Conservation (phyloP, 2,888 invertebrate genomes). For the Thereva nobilitata region DNA sequence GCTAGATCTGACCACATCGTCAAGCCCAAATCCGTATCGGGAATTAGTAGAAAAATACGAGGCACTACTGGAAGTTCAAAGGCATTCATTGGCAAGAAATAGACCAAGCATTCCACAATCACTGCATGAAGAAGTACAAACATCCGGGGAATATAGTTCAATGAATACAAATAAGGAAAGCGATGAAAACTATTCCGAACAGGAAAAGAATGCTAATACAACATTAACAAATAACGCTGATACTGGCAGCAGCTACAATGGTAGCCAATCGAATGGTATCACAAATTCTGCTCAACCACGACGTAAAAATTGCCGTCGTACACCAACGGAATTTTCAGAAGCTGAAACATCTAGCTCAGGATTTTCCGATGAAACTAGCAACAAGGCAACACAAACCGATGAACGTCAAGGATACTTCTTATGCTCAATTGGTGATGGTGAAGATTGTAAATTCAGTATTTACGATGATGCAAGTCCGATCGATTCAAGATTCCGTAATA, state of each 20-base stretch:
- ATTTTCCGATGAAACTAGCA: conserved; percentile 82
- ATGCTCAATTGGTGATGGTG: conserved; percentile 83
- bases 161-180: conserved; percentile 65
- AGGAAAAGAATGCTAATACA: conserved; percentile 40
- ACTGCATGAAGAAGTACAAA: conserved; percentile 69
- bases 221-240: conserved; percentile 37
- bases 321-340: conserved; percentile 82
- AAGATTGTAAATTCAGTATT: conserved; percentile 83
- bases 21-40: conserved; percentile 70
- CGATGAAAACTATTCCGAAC: conserved; percentile 42
- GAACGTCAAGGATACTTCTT: conserved; percentile 78
- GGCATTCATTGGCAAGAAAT: conserved; percentile 64
- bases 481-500: conserved; percentile 79
- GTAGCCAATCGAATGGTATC: conserved; percentile 57
- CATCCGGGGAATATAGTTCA: conserved; percentile 72
- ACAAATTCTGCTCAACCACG: conserved; percentile 43
- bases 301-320: conserved; percentile 68
- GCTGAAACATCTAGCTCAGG: conserved; percentile 85
- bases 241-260: conserved; percentile 53
- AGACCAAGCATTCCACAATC: conserved; percentile 56
- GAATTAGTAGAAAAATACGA: conserved; percentile 85
- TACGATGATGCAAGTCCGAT: conserved; percentile 80
- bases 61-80: conserved; percentile 76
- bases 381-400: conserved; percentile 82
- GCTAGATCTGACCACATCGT: conserved; percentile 53